Evolutionary conservation across 2,888 invertebrate genomes (phyloP).

Genomic region (Xestia rhomboidea): DNA sequence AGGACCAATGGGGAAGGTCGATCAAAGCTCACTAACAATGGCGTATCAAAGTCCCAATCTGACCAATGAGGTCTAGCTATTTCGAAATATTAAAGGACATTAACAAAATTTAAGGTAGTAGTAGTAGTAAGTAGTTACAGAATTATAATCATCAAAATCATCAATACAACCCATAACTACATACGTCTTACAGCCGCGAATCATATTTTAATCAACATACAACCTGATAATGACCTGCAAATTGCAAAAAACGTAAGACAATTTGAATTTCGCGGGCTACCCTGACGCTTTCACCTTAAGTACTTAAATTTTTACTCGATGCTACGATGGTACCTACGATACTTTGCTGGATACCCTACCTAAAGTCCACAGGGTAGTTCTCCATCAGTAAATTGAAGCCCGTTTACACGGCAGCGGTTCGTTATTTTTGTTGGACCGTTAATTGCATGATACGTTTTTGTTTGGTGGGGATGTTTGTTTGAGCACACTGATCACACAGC

Average conservation of each 20-base stretch:
- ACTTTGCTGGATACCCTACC: background rate
- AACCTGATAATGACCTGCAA: no score
- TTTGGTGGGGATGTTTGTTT: conserved; percentile 50
- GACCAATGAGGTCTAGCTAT: background rate
- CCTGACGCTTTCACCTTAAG: no score
- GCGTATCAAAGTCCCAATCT: background rate
- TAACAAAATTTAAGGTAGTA: no score
- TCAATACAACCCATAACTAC: no score
- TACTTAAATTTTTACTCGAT: background rate
- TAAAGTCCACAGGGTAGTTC: conserved; percentile 2
- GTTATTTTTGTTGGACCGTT: conserved; percentile 50
- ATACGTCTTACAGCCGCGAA: no score
- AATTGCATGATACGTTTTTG: conserved; percentile 57
- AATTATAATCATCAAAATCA: no score
- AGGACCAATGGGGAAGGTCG: background rate
- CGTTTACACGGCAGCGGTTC: conserved; percentile 45
- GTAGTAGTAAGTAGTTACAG: no score
- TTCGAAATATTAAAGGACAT: background rate
- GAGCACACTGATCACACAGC: conserved; percentile 43
- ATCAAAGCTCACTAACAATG: no score
- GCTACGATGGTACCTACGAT: no score
- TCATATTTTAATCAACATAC: no score
- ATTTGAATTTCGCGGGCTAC: no score
- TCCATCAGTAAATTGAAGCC: conserved; percentile 35
- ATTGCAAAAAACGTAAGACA: no score